Evolutionary conservation across 2,113 vertebrate species (phyloP), one percentile per base, ranked within the genome.

Genomic region (Pelodiscus sinensis): DNA sequence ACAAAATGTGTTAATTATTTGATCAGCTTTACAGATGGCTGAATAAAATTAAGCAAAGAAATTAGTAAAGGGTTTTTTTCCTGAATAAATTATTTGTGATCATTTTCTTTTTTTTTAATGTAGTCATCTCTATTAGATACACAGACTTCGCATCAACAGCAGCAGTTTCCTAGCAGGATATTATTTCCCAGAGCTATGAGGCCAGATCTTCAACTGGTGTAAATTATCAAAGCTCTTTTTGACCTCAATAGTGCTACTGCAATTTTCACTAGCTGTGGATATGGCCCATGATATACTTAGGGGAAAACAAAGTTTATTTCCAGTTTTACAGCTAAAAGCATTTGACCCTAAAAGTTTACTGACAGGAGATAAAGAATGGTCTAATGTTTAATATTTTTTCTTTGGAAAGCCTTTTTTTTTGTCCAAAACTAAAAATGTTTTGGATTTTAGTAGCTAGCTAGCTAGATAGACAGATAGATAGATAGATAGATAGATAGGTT

Each of bases 1-100:
- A 89, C 85, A 16, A 88, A 88, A 90, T 81, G 25, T 93, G 35
- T 89, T 85, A 31, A 25, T 94, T 89, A 89, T 87, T 92, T 81
- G 16, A 24, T 80, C 85, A 58, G 11, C 21, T 9, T 54, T 90
- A 81, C 73, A 89, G 85, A 87, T 89, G 60, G 52, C 14, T 80
- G 38, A 90, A 89, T 80, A 92, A 85, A 87, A 81, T 31, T 58
- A 85, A 88, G 75, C 15, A 90, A 96, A 90, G 1, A 81, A 91
- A 85, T 35, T 0, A 65, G 35, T 6, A 79, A 11, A 21, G 68
- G 8, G 79, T 35, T 83, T 44, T 90, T 82, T 44, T 44, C 44
- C 56, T 87, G 8, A 71, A 77, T 50, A 44, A 50, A 77, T 50
- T 77, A 50, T 25, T 25, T 77, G 73, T 50, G 38, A 25, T 35